Evolutionary conservation across 2,113 vertebrate genomes (phyloP), one percentile per base, ranked within the genome.

Genomic region (Rhizomys pruinosus): DNA sequence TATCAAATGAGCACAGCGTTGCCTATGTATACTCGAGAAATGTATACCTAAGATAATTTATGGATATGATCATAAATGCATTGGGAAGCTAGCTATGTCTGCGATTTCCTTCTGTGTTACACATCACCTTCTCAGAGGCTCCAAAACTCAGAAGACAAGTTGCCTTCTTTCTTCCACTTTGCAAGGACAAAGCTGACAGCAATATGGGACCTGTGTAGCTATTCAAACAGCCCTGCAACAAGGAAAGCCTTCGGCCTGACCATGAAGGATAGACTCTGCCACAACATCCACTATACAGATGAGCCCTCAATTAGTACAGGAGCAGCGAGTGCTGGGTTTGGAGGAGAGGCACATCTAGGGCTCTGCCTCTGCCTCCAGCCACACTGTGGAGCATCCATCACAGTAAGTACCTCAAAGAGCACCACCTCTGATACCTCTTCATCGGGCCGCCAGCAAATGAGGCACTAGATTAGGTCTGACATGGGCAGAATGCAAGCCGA

Each of bases 381-480:
- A 94, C 94, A 97, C 98, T 93, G 96, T 98, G 96, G 98, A 97
- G 98, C 99, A 99, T 99, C 99, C 99, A 99, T 99, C 99, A 99
- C 99, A 98, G 98, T 99, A 99, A 99, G 99, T 99, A 99, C 98
- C 99, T 97, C 97, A 97, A 98, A 98, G 98, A 98, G 98, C 98
- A 98, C 98, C 98, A 98, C 98, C 98, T 99, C 99, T 99, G 98
- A 99, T 99, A 98, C 98, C 99, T 99, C 99, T 99, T 99, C 99
- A 99, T 99, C 98, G 99, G 98, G 99, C 98, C 98, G 86, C 98
- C 98, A 93, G 99, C 99, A 99, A 99, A 99, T 99, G 99, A 99
- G 99, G 98, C 98, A 98, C 98, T 99, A 99, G 99, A 98, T 99
- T 98, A 98, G 98, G 97, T 97, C 98, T 99, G 99, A 99, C 99